These are phyloP conservation scores for Telenomus remus DNA, from an alignment of 1,140 invertebrate genomes.

Conservation along the genomic window DNA sequence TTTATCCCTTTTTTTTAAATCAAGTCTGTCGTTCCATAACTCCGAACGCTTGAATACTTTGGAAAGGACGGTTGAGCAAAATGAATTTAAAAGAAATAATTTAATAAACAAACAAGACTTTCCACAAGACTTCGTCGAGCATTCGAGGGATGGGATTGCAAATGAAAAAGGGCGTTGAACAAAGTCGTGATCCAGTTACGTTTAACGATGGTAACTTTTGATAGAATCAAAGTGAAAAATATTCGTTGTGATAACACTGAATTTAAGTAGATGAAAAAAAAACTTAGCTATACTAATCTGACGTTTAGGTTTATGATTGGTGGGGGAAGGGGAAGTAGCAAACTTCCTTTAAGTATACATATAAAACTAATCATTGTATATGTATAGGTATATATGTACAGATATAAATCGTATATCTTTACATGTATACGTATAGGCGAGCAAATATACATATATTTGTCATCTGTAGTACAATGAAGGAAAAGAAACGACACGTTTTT, in stretches of 20 bases:
- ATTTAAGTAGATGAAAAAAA: conserved; percentile 53
- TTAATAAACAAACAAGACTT: neutral
- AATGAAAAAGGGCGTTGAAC: conserved; percentile 55
- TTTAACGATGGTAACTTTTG: conserved; percentile 61
- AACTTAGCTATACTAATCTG: conserved; percentile 52
- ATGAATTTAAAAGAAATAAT: too few relatives aligned
- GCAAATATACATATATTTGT: conserved; percentile 36
- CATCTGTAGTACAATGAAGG: conserved; percentile 57
- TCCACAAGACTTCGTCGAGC: conserved; percentile 7
- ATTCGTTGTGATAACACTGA: conserved; percentile 73
- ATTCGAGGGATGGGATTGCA: neutral
- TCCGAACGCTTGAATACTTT: neutral
- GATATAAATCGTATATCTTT: conserved; percentile 13
- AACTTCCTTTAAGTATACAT: conserved; percentile 49
- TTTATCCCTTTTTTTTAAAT: conserved; percentile 8
- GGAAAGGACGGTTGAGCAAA: neutral
- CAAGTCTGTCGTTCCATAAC: neutral
- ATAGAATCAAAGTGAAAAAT: conserved; percentile 71
- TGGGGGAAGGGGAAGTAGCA: conserved; percentile 26
- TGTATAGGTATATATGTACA: conserved; percentile 26
- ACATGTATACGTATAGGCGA: conserved; percentile 17
- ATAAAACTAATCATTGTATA: conserved; percentile 31
- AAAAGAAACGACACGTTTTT: conserved; percentile 61
- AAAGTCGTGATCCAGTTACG: conserved; percentile 62
- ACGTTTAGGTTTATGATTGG: conserved; percentile 46